Evolutionary conservation across 2,888 invertebrate genomes (phyloP), one percentile per base, ranked within the genome.

Genomic region (Pseudococcus longispinus): DNA sequence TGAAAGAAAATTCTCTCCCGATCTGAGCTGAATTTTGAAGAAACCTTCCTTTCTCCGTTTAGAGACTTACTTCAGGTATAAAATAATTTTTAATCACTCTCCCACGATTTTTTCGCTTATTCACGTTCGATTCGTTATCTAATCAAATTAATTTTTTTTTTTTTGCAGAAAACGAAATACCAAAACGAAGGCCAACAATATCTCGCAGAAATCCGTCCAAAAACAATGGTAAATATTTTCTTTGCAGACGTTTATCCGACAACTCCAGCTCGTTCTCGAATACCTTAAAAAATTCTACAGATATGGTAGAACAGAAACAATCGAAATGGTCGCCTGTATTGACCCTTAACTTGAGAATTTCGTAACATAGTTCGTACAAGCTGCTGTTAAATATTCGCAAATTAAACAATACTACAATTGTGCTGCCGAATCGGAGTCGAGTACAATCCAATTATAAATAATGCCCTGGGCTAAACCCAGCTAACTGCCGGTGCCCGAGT

Each of bases 361-460:
- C 70, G 15, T 70, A 70, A 70, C 70, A 23, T 0, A 29, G 32
- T 15, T 70, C 70, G 26, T 65, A 65, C 26, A 4, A 23, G 2
- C 6, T 29, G 18, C 26, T 23, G 13, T 23, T 23, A 70, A 70
- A 29, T 18, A 70, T 70, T 70, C 29, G 70, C 70, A 13, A 70
- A 70, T 29, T 26, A 29, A 70, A 70, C 70, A 70, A 70, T 70
- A 70, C 29, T 29, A 70, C 70, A 70, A 70, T 70, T 29, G 70
- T 32, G 29, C 15, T 20, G 23, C 60, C 23, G 23, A 23, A 11
- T 13, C 60, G 11, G 15, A 60, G 60, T 60, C 26, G 26, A 70
- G 70, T 70, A 32, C 70, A 70, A 70, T 70, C 26, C 70, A 70
- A 70, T 70, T 70, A 70, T 70, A 70, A 70, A 70, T 60, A 23